Base-by-base conservation (phyloP, 2,113 vertebrate genomes). In the Aspiorhynchus laticeps region DNA sequence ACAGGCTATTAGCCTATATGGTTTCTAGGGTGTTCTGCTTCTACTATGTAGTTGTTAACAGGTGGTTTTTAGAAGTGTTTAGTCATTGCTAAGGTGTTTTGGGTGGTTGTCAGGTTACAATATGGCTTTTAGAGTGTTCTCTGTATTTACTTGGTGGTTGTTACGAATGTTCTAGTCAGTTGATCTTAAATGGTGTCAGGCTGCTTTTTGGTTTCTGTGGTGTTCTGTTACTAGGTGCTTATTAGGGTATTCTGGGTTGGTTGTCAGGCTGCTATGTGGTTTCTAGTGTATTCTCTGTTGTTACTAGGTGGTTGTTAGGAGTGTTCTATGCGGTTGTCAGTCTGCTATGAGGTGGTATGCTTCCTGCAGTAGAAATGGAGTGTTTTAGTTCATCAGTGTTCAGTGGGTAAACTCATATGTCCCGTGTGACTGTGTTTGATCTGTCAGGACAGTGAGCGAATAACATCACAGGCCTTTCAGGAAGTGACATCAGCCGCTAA, bases 391-490 rank as follows among this genome's bases (percentile, higher is more conserved):
- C 4, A 7, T 7, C 24, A n/a, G 21, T 5, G 4, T 31, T 56
- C 48, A 56, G 26, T 9, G 41, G 36, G 48, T 79, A 11, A 41
- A 41, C 56, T 51, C 75, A 31, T 53, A 31, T 31, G 21, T 41
- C 76, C 46, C 3, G 6, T 21, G 19, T 56, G 53, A 21, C 19
- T 7, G 46, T 46, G 46, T 46, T 9, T 59, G 21, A 59, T 59
- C 7, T 17, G 21, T 73, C 69, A 38, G 69, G 43, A 28, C 12
- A 1, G n/a, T 0, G 7, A 28, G 21, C 2, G 0, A 26, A 65
- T 81, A 7, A 81, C 14, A 69, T 69, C 61, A 56, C 11, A 36
- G 46, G 12, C 11, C 67, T 84, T 53, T 56, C 67, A 84, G 67
- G 67, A 84, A 84, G 67, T 74, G 82, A 56, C 48, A 59, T 84